Evolutionary conservation across 2,113 vertebrate genomes (phyloP).

Genomic region (Rhodinocichla rosea): DNA sequence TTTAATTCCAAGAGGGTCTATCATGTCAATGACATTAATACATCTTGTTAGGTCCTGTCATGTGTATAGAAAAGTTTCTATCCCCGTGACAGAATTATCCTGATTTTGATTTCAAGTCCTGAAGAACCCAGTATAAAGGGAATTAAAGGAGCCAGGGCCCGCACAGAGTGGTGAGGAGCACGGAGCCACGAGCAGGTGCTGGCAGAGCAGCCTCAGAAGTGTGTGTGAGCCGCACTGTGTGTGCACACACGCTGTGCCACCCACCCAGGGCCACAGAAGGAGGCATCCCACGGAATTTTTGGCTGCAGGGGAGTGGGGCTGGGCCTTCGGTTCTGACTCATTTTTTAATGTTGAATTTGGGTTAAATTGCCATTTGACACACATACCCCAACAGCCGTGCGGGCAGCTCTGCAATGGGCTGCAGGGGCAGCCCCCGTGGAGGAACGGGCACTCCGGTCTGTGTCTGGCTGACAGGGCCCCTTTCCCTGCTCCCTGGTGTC

Average conservation of each 20-base stretch:
- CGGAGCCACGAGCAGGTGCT: neutral
- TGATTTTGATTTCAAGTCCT: neutral
- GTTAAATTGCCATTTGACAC: neutral
- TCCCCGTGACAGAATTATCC: neutral
- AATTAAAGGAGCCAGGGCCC: neutral
- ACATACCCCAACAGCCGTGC: accelerated
- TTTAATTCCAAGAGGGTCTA: neutral
- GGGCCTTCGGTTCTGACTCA: neutral
- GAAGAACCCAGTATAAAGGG: neutral
- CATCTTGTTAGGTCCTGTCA: neutral
- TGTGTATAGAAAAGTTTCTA: neutral
- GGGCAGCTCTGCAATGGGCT: accelerated
- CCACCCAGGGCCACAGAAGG: neutral
- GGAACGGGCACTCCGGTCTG: accelerated
- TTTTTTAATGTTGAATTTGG: neutral
- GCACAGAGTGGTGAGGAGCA: accelerated
- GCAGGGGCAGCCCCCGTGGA: neutral
- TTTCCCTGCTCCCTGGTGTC: neutral
- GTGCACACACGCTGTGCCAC: neutral
- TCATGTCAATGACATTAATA: neutral
- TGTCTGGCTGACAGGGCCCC: too few species aligned
- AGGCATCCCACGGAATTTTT: accelerated
- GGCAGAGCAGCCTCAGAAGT: neutral
- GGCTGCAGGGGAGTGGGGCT: neutral
- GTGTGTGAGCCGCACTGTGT: neutral